phyloP scores from a whole-genome alignment of 2,888 invertebrate species.

The Acanthosepion pharaonis region DNA sequence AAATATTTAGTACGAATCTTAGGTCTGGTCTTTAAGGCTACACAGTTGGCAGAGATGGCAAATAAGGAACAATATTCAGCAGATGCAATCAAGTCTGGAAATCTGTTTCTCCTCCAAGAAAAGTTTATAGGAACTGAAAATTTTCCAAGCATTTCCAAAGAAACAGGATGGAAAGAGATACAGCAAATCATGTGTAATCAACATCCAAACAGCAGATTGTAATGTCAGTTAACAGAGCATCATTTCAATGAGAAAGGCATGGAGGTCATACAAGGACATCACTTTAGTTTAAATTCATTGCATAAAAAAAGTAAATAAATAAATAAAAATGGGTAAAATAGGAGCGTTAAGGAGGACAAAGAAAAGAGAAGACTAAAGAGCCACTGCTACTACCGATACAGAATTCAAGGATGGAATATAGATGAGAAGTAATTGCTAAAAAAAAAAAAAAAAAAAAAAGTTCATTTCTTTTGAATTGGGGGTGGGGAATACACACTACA shows the following conservation, averaged over 20 bases:
- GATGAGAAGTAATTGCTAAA: background rate
- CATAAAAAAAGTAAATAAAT: background rate
- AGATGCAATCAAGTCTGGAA: background rate
- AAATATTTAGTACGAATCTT: background rate
- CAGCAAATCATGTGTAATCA: background rate
- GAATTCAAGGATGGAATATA: background rate
- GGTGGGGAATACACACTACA: background rate
- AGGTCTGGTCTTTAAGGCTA: background rate
- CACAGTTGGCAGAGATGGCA: background rate
- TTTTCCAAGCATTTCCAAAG: background rate
- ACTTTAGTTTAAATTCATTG: background rate
- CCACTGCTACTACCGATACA: constrained; percentile 33
- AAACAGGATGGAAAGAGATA: background rate
- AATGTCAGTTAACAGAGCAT: background rate
- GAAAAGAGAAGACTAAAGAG: background rate
- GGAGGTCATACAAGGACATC: background rate
- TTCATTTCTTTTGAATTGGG: background rate
- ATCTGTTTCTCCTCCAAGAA: constrained; percentile 15
- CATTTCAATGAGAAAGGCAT: background rate
- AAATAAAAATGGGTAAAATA: background rate
- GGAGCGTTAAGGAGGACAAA: background rate
- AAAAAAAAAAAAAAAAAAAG: too few relatives aligned
- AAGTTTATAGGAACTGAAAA: background rate
- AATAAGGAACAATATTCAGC: background rate
- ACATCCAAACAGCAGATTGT: constrained; percentile 6